Conservation (phyloP, 2,797 vertebrate genomes). For the Chromobotia macracanthus region DNA sequence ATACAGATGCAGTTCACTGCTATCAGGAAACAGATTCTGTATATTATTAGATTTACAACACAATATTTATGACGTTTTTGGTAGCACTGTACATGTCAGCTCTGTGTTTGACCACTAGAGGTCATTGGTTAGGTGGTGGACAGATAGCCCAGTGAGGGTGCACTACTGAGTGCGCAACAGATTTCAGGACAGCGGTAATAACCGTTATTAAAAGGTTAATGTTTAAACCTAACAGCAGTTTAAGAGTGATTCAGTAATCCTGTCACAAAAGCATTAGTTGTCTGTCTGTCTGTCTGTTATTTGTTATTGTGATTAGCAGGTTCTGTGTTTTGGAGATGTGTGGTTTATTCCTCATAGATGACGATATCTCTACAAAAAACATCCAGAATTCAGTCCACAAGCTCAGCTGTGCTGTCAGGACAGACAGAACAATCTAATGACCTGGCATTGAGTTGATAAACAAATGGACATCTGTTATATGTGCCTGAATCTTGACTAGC, state of each 20-base stretch:
- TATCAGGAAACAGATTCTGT: slow-evolving; percentile 1
- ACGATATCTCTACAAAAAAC: background rate
- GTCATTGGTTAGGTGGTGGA: slow-evolving; percentile 4
- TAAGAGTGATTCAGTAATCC: too few species aligned
- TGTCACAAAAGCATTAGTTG: too few species aligned
- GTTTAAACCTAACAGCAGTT: too few species aligned
- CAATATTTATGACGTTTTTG: background rate
- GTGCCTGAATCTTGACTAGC: background rate
- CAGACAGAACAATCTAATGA: too few species aligned
- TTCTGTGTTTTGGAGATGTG: too few species aligned
- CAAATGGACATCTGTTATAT: background rate
- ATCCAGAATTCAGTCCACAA: background rate
- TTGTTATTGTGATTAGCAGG: background rate
- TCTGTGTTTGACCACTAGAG: slow-evolving; percentile 12
- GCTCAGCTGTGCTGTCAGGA: too few species aligned
- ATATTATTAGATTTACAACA: background rate
- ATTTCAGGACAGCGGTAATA: background rate
- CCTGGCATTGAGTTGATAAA: too few species aligned
- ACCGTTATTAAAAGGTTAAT: too few species aligned
- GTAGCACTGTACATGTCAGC: background rate
- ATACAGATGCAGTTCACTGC: too few species aligned
- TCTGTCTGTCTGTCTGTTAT: background rate
- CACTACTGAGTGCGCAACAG: background rate
- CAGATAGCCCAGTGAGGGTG: background rate
- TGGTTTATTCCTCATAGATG: background rate